A percentile compares a stretch with the other conserved stretches of the same genome.
phyloP scores from a whole-genome alignment of 2,888 invertebrate species.

The Brenthis hecate region DNA sequence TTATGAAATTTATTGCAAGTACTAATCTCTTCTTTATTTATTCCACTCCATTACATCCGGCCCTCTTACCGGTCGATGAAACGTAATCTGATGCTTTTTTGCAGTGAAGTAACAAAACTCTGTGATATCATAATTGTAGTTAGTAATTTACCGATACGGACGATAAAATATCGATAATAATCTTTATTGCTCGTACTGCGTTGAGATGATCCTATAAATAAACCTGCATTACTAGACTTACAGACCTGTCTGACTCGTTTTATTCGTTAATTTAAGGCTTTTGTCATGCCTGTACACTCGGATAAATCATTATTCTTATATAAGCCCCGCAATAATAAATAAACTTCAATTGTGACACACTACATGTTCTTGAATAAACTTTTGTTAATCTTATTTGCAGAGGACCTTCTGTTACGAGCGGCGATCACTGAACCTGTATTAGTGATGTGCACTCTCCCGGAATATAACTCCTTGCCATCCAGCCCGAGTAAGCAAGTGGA shows the following conservation, averaged over 20 bases:
- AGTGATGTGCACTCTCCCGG: slow-evolving; percentile 84
- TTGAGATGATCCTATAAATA: slow-evolving; percentile 43
- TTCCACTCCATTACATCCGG: slow-evolving; percentile 15
- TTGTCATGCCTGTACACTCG: slow-evolving; percentile 35
- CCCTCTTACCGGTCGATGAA: slow-evolving; percentile 18
- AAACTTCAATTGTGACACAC: slow-evolving; percentile 8
- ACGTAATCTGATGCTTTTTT: slow-evolving; percentile 33
- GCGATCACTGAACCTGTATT: slow-evolving; percentile 85
- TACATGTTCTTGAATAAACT: slow-evolving; percentile 24
- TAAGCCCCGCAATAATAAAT: slow-evolving; percentile 25
- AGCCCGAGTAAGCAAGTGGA: slow-evolving; percentile 79
- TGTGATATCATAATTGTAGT: slow-evolving; percentile 41
- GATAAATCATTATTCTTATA: slow-evolving; percentile 33
- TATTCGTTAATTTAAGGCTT: slow-evolving; percentile 41
- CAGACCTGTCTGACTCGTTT: slow-evolving; percentile 38
- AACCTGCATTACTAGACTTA: slow-evolving; percentile 37
- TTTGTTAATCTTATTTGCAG: slow-evolving; percentile 53
- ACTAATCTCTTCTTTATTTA: neutral
- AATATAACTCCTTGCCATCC: slow-evolving; percentile 72
- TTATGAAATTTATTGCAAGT: neutral
- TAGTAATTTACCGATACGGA: slow-evolving; percentile 41
- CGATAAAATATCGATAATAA: slow-evolving; percentile 42
- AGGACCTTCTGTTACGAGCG: slow-evolving; percentile 83
- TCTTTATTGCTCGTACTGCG: slow-evolving; percentile 39
- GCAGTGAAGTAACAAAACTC: slow-evolving; percentile 35